phyloP scores from a whole-genome alignment of 2,113 vertebrate species.

The Ptilorrhoa leucosticta region DNA sequence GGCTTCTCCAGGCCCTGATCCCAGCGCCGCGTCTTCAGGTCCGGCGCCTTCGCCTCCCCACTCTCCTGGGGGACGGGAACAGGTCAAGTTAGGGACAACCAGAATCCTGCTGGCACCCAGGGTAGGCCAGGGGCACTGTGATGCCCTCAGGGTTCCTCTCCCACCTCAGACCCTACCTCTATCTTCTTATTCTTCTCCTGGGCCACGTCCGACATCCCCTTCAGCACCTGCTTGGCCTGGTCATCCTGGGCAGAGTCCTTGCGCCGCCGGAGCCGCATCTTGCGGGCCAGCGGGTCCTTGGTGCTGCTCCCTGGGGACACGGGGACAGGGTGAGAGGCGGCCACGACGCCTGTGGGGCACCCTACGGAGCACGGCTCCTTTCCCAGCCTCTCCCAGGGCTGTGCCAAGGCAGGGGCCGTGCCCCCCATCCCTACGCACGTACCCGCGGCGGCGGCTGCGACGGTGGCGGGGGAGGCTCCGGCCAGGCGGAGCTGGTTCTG shows the following conservation, averaged over 20 bases:
- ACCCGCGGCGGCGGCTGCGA: slow-evolving; percentile 87
- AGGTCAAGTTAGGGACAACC: neutral
- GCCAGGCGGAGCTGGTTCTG: slow-evolving; percentile 95
- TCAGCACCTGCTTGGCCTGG: slow-evolving; percentile 97
- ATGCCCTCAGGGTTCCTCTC: rapidly evolving
- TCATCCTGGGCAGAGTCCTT: slow-evolving; percentile 93
- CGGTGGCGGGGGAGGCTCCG: slow-evolving; percentile 90
- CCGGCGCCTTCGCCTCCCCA: slow-evolving; percentile 74
- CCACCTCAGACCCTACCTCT: slow-evolving; percentile 70
- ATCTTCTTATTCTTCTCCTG: slow-evolving; percentile 93
- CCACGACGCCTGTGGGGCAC: neutral
- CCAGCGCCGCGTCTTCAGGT: slow-evolving; percentile 88
- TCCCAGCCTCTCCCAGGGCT: neutral
- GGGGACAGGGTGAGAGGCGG: neutral
- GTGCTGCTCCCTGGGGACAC: slow-evolving; percentile 59
- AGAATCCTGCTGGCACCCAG: rapidly evolving
- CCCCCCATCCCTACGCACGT: rapidly evolving
- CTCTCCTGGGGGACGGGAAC: slow-evolving; percentile 72
- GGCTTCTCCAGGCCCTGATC: slow-evolving; percentile 95
- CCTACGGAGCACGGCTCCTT: rapidly evolving
- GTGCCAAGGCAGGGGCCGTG: neutral
- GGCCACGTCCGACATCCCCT: slow-evolving; percentile 95
- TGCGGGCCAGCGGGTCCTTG: slow-evolving; percentile 89
- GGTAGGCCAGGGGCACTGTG: neutral
- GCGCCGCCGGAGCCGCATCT: slow-evolving; percentile 89